These are phyloP conservation scores for Scaptomyza hsui DNA, from an alignment of 1,140 invertebrate species.

Conservation along the genomic window DNA sequence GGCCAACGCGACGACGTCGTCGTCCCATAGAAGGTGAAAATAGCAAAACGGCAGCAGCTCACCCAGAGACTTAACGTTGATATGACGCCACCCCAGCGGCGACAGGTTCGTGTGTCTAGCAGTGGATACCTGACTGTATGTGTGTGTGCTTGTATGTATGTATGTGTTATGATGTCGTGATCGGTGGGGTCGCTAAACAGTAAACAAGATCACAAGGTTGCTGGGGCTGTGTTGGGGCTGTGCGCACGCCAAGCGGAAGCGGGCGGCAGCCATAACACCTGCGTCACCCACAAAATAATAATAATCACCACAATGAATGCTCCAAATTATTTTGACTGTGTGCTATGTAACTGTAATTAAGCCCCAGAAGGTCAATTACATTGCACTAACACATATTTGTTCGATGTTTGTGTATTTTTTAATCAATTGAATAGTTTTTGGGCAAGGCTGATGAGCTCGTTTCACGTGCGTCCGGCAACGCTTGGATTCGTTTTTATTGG, in stretches of 20 bases:
- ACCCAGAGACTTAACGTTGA: slow-evolving; percentile 47
- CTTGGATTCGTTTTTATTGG: slow-evolving; percentile 68
- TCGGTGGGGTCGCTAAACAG: slow-evolving; percentile 77
- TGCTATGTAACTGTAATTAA: slow-evolving; percentile 57
- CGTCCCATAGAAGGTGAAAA: slow-evolving; percentile 80
- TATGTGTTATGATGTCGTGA: slow-evolving; percentile 48
- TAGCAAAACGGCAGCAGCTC: slow-evolving; percentile 58
- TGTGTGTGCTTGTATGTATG: slow-evolving; percentile 15
- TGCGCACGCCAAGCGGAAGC: slow-evolving; percentile 79
- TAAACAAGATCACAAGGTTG: slow-evolving; percentile 82
- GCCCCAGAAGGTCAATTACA: slow-evolving; percentile 63
- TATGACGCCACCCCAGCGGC: slow-evolving; percentile 77
- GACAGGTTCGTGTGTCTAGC: slow-evolving; percentile 56
- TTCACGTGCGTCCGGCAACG: slow-evolving; percentile 61
- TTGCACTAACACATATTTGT: background rate
- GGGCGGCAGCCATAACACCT: slow-evolving; percentile 48
- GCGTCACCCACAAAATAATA: slow-evolving; percentile 39
- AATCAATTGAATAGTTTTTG: slow-evolving; percentile 35
- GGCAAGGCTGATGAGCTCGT: slow-evolving; percentile 62
- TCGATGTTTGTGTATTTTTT: slow-evolving; percentile 15
- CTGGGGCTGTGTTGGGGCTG: slow-evolving; percentile 48
- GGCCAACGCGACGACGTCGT: slow-evolving; percentile 67
- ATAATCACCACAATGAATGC: slow-evolving; percentile 16
- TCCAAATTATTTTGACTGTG: slow-evolving; percentile 36
- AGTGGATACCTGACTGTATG: background rate